Evolutionary conservation across 2,797 vertebrate species (phyloP).

Genomic region (Sylvilagus floridanus): DNA sequence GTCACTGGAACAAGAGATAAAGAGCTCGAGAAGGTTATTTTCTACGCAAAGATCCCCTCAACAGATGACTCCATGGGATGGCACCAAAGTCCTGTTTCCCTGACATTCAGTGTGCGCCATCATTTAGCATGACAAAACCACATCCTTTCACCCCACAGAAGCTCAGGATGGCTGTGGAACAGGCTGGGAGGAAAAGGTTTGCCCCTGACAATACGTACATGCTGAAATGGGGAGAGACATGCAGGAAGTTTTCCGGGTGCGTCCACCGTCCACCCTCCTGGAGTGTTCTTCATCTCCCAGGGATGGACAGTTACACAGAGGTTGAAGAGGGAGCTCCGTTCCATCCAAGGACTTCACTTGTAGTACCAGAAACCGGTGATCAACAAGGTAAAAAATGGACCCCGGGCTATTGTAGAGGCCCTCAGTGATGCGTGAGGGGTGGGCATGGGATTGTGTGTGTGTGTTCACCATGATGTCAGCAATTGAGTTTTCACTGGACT

Average conservation of each 20-base stretch:
- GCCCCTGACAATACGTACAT: background rate
- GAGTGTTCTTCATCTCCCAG: background rate
- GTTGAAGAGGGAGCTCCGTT: background rate
- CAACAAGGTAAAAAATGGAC: background rate
- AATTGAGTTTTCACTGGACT: background rate
- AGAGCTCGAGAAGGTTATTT: background rate
- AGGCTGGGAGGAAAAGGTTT: conserved; percentile 27
- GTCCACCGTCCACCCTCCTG: background rate
- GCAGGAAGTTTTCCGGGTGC: conserved; percentile 37
- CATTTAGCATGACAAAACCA: background rate
- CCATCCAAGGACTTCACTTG: background rate
- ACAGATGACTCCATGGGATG: background rate
- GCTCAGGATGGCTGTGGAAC: background rate
- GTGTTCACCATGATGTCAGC: background rate
- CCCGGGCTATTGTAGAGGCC: background rate
- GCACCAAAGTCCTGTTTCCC: background rate
- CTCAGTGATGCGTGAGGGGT: background rate
- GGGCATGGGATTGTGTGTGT: too few relatives aligned
- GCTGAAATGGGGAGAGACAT: conserved; percentile 42
- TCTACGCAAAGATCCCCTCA: conserved; percentile 9
- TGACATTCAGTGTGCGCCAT: background rate
- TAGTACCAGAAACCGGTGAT: background rate
- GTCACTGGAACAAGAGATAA: background rate
- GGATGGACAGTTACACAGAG: background rate
- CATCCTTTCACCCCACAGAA: background rate